Conservation (phyloP, 2,113 vertebrate genomes). For the Mus spicilegus region DNA sequence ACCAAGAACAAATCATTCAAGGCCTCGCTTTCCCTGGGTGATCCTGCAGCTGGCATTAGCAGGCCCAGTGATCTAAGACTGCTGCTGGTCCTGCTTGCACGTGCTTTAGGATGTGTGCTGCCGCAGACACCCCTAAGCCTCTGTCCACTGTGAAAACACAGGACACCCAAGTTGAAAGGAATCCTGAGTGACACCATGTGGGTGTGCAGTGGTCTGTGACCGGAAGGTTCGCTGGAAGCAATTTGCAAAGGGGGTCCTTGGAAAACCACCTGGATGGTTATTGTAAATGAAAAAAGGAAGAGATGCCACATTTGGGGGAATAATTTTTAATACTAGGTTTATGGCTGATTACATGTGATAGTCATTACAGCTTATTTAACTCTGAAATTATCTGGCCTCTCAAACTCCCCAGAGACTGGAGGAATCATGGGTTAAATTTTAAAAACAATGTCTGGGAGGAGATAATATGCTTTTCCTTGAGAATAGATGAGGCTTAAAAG, state of each 20-base stretch:
- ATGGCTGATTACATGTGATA: slow-evolving; percentile 90
- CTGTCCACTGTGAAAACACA: slow-evolving; percentile 81
- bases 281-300: slow-evolving; percentile 91
- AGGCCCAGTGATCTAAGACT: neutral
- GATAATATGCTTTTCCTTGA: slow-evolving; percentile 82
- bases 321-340: slow-evolving; percentile 89
- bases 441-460: slow-evolving; percentile 86
- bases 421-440: slow-evolving; percentile 86
- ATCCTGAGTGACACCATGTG: slow-evolving; percentile 87
- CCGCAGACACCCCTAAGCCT: slow-evolving; percentile 54
- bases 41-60: neutral
- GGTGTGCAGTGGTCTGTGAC: slow-evolving; percentile 89
- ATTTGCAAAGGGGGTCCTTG: slow-evolving; percentile 89
- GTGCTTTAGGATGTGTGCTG: neutral
- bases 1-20: neutral
- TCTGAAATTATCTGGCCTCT: slow-evolving; percentile 90
- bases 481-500: slow-evolving; percentile 82
- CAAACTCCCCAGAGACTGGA: slow-evolving; percentile 82
- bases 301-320: slow-evolving; percentile 88
- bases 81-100: neutral
- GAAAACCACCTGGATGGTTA: slow-evolving; percentile 91
- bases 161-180: slow-evolving; percentile 90
- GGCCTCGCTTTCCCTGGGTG: neutral
- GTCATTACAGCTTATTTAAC: slow-evolving; percentile 92
- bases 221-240: slow-evolving; percentile 90